A percentile compares a stretch with the other conserved stretches of the same genome.
Evolutionary conservation across 2,888 invertebrate species (phyloP).

Genomic region (Augiades crinisus): DNA sequence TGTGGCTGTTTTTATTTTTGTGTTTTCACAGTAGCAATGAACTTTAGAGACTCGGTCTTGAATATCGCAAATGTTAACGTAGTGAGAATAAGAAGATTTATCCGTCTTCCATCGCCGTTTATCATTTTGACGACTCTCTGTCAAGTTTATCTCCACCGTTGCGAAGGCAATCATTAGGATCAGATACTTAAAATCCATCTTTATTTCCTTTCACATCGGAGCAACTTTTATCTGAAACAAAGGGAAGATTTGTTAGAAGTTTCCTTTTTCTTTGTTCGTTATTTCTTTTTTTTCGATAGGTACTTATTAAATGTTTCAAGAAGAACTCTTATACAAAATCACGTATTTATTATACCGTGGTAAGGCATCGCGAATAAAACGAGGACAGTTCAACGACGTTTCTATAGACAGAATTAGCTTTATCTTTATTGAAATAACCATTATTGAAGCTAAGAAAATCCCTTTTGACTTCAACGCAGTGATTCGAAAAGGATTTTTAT

Average conservation of each 20-base stretch:
- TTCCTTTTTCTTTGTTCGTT: slow-evolving; percentile 7
- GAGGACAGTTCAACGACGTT: neutral
- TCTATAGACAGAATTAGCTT: slow-evolving; percentile 6
- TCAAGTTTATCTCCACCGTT: slow-evolving; percentile 71
- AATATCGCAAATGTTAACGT: slow-evolving; percentile 81
- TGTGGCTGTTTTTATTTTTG: slow-evolving; percentile 80
- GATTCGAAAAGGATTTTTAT: neutral
- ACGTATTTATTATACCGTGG: slow-evolving; percentile 1
- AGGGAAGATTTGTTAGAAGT: slow-evolving; percentile 37
- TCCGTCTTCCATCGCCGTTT: slow-evolving; percentile 74
- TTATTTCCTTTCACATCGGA: slow-evolving; percentile 56
- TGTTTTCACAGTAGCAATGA: slow-evolving; percentile 85
- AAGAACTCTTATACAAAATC: slow-evolving; percentile 9
- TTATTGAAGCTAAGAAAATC: slow-evolving; percentile 1
- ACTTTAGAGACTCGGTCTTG: slow-evolving; percentile 79
- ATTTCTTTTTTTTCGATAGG: slow-evolving; percentile 6
- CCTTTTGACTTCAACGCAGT: neutral
- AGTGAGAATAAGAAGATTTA: slow-evolving; percentile 63
- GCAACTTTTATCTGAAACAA: slow-evolving; percentile 70
- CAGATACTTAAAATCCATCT: slow-evolving; percentile 73
- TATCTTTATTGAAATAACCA: neutral
- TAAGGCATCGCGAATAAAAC: neutral
- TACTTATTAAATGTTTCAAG: slow-evolving; percentile 10
- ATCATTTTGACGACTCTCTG: slow-evolving; percentile 72
- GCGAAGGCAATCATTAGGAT: slow-evolving; percentile 74